Evolutionary conservation across 2,113 vertebrate genomes (phyloP).

Genomic region (Chelonoidis abingdonii): DNA sequence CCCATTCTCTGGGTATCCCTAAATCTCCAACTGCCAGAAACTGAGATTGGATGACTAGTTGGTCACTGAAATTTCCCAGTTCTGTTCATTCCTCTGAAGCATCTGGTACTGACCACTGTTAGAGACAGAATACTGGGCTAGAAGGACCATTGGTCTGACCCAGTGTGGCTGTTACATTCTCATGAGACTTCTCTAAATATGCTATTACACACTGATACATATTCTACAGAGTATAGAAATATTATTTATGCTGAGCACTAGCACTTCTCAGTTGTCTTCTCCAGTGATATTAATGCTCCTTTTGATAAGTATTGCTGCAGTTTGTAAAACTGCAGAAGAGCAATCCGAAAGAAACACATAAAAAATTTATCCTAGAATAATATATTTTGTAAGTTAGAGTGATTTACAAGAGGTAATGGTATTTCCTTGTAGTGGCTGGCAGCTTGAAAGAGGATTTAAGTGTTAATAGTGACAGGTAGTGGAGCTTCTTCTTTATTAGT

Average conservation of each 20-base stretch:
- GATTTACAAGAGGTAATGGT: not conserved
- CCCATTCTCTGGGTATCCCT: not conserved
- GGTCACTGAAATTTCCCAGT: not conserved
- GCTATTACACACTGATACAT: not conserved
- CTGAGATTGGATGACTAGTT: not conserved
- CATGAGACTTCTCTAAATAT: not conserved
- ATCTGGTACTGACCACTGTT: not conserved
- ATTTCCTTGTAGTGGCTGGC: not conserved
- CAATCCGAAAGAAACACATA: not conserved
- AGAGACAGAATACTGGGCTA: not conserved
- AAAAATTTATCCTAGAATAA: not conserved
- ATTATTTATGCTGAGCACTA: not conserved
- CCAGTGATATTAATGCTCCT: not conserved
- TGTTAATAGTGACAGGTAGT: not conserved
- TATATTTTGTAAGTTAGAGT: not conserved
- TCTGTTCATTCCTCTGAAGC: not conserved
- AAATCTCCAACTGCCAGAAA: not conserved
- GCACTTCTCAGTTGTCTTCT: not conserved
- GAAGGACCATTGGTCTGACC: not conserved
- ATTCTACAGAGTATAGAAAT: not conserved
- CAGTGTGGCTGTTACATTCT: not conserved
- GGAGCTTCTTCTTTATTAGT: not conserved
- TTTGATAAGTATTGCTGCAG: not conserved
- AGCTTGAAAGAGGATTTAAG: not conserved
- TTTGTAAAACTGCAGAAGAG: not conserved